phyloP scores from a whole-genome alignment of 2,797 vertebrate genomes.

The Alosa sapidissima region DNA sequence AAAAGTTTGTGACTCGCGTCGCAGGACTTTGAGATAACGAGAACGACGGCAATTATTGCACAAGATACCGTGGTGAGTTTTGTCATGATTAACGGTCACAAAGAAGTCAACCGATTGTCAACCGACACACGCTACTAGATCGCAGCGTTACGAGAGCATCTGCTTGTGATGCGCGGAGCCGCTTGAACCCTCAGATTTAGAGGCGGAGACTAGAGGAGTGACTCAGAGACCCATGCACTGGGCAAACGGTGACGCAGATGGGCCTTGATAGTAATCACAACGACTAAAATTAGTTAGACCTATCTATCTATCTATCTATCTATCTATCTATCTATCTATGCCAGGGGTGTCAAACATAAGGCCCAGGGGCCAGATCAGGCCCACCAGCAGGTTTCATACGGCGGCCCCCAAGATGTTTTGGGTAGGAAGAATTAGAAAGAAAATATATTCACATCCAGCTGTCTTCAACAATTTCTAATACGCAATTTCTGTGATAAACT shows the following conservation, averaged over 20 bases:
- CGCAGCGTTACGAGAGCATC: not conserved
- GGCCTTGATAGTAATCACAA: not conserved
- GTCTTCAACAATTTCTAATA: too few species aligned
- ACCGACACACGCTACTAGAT: not conserved
- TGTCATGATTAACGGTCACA: constrained; percentile 43
- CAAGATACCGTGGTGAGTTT: constrained; percentile 43
- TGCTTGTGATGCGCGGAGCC: not conserved
- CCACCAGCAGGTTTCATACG: too few species aligned
- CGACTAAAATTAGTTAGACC: not conserved
- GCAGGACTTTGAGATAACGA: constrained; percentile 52
- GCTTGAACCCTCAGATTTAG: not conserved
- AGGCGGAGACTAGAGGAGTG: not conserved
- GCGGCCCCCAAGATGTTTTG: too few species aligned
- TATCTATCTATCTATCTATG: not conserved
- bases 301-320: not conserved
- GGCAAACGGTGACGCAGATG: not conserved
- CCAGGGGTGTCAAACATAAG: too few species aligned
- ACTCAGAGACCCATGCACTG: not conserved
- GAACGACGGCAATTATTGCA: constrained; percentile 45
- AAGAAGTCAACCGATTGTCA: too few species aligned
- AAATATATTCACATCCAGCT: too few species aligned
- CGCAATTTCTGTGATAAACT: too few species aligned
- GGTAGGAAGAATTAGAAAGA: too few species aligned
- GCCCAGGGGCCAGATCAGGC: too few species aligned
- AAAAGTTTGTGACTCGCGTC: constrained; percentile 73